Conservation (phyloP, 2,113 vertebrate species). For the Gila orcuttii region DNA sequence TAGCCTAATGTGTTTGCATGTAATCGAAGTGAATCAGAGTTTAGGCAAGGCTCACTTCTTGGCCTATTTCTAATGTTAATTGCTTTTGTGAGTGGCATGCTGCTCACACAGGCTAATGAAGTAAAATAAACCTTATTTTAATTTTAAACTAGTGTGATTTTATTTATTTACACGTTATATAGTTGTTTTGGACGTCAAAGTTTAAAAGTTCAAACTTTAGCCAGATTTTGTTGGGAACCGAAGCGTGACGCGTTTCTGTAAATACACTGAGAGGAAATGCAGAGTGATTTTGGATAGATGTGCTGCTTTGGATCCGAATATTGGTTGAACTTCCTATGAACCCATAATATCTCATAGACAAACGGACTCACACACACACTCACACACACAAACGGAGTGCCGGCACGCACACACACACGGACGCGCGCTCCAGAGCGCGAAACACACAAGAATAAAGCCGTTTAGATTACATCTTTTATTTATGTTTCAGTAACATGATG, state of each 20-base stretch:
- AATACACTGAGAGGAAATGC: constrained; percentile 1
- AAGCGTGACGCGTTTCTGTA: background rate
- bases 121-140: background rate
- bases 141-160: background rate
- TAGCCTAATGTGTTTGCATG: background rate
- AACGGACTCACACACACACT: constrained; percentile 64
- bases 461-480: background rate
- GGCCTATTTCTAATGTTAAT: background rate
- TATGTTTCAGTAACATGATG: background rate
- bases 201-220: constrained; percentile 37
- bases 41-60: background rate
- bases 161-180: no score
- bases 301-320: constrained; percentile 57
- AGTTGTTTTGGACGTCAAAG: background rate
- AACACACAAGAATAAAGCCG: background rate
- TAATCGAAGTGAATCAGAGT: constrained; percentile 4
- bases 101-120: background rate
- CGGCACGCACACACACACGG: background rate
- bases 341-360: constrained; percentile 80
- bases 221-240: background rate
- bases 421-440: constrained; percentile 20
- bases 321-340: constrained; percentile 80
- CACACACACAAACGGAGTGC: constrained; percentile 37
- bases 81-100: background rate
- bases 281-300: constrained; percentile 43